Evolutionary conservation across 2,797 vertebrate species (phyloP), one percentile per base, ranked within the genome.

Genomic region (Zalophus californianus): DNA sequence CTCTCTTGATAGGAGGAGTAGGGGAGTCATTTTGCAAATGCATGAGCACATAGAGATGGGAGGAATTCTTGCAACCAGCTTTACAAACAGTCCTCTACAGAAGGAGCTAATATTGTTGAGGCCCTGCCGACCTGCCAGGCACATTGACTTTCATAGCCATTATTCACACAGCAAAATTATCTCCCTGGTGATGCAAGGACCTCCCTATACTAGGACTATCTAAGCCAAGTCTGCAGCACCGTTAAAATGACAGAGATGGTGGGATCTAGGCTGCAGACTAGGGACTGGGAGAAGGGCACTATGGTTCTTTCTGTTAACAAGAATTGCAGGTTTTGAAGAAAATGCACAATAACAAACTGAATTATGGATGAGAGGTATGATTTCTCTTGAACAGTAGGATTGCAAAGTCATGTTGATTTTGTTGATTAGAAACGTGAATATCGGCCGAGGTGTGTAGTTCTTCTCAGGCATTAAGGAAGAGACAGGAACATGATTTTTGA

Each of bases 231-330:
- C 68, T 35, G 68, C 52, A 41, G 80, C 54, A n/a, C 56, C 35
- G 0, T 23, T 15, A 32, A 29, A 25, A 8, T 18, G 14, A n/a
- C 8, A 7, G 73, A 12, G 29, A 6, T 7, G 9, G 41, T 25
- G 23, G 32, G 54, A 54, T 54, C 48, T n/a, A 9, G 13, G 11
- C 50, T 56, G 41, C 20, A 50, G 48, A 35, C 32, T 21, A 48
- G 21, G 35, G 29, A 4, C 80, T 41, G 50, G 35, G 44, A 56
- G 66, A 68, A 41, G 68, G 89, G 32, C 18, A 13, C 11, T 1
- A 16, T 16, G 62, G 41, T 75, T 64, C 78, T 80, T 86, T 82
- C 20, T 23, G 13, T 66, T 35, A 54, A 6, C 9, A 35, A 58
- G 79, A 54, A 41, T 6, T 41, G 2, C 14, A 75, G 80, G 89